A percentile compares a stretch with the other conserved stretches of the same genome.
Evolutionary conservation across 2,888 invertebrate genomes (phyloP).

Genomic region (Acleris literana): DNA sequence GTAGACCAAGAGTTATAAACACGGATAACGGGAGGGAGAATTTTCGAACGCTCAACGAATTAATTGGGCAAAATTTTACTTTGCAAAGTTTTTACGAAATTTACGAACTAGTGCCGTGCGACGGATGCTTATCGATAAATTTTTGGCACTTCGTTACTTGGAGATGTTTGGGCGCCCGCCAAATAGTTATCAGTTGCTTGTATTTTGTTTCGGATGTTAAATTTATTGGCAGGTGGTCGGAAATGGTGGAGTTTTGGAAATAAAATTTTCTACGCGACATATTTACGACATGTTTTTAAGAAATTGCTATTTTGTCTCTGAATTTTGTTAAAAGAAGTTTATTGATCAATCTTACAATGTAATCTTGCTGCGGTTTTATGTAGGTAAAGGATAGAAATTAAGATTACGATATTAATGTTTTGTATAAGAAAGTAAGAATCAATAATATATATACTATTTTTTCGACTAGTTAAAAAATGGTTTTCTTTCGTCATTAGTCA

Average conservation of each 20-base stretch:
- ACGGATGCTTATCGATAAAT: conserved; percentile 29
- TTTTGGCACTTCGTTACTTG: conserved; percentile 31
- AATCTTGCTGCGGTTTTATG: too few relatives aligned
- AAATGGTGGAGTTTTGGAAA: conserved; percentile 16
- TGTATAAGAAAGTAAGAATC: too few relatives aligned
- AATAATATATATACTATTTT: too few relatives aligned
- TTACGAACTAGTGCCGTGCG: conserved; percentile 10
- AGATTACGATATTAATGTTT: too few relatives aligned
- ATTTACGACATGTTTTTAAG: conserved; percentile 6
- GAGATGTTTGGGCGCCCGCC: conserved; percentile 21
- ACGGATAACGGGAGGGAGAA: conserved; percentile 21
- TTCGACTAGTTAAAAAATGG: too few relatives aligned
- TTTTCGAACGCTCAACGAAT: conserved; percentile 49
- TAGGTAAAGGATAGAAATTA: too few relatives aligned
- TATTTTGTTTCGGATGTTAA: conserved; percentile 31
- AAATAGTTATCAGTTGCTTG: conserved; percentile 33
- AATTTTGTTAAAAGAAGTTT: background rate
- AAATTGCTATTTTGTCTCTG: background rate
- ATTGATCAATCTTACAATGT: too few relatives aligned
- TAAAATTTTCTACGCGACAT: conserved; percentile 10
- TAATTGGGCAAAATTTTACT: conserved; percentile 63
- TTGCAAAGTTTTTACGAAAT: conserved; percentile 41
- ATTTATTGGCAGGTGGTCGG: conserved; percentile 35
- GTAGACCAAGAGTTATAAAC: conserved; percentile 50
- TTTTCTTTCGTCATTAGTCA: too few relatives aligned